Evolutionary conservation across 2,888 invertebrate species (phyloP).

Genomic region (Hirtodrosophila trivittata): DNA sequence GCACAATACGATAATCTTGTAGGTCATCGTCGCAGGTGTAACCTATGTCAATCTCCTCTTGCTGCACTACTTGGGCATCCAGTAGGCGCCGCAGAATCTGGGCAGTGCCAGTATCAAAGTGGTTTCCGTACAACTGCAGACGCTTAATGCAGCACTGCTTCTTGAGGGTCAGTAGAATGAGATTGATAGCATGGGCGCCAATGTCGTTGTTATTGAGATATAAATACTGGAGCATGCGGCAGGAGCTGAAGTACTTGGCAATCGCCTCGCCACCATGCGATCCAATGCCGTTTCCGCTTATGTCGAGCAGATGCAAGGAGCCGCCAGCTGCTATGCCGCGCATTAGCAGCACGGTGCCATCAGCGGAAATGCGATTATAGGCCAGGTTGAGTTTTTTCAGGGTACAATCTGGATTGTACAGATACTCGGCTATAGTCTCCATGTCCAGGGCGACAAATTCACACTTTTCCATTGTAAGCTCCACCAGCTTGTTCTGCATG

Average conservation of each 20-base stretch:
- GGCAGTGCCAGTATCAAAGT: constrained; percentile 64
- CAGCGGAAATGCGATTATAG: constrained; percentile 73
- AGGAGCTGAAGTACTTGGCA: constrained; percentile 69
- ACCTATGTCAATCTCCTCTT: constrained; percentile 66
- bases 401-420: constrained; percentile 39
- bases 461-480: constrained; percentile 77
- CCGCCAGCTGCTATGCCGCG: constrained; percentile 60
- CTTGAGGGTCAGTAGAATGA: constrained; percentile 75
- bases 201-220: constrained; percentile 78
- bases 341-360: constrained; percentile 75
- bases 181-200: constrained; percentile 56
- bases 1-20: constrained; percentile 72
- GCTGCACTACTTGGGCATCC: constrained; percentile 64
- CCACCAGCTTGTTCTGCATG: constrained; percentile 75
- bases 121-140: constrained; percentile 77
- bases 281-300: constrained; percentile 76
- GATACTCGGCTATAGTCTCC: constrained; percentile 75
- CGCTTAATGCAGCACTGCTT: constrained; percentile 68
- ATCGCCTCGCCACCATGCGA: constrained; percentile 80
- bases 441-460: constrained; percentile 79
- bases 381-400: constrained; percentile 70
- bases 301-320: constrained; percentile 67
- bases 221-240: constrained; percentile 66
- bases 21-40: constrained; percentile 70
- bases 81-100: constrained; percentile 72